These are phyloP conservation scores for Drosophila subobscura DNA, from an alignment of 1,140 invertebrate genomes.

Conservation along the genomic window DNA sequence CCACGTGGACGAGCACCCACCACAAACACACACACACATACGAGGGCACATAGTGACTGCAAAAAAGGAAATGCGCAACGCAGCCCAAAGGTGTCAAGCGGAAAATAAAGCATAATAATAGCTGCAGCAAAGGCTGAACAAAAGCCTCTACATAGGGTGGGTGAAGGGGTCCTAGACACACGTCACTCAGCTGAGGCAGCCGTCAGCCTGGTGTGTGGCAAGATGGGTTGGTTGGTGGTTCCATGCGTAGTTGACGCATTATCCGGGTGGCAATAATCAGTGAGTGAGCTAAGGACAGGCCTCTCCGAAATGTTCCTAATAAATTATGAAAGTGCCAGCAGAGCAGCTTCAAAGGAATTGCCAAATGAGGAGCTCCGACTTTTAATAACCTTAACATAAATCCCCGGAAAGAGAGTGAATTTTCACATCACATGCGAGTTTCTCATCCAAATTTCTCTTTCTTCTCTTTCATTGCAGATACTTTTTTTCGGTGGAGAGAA, in stretches of 20 bases:
- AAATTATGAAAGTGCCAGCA: constrained; percentile 54
- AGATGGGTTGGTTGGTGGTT: too few species aligned
- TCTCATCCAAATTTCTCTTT: neutral
- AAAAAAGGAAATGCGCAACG: constrained; percentile 77
- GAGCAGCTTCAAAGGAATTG: constrained; percentile 55
- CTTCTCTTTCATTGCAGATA: constrained; percentile 46
- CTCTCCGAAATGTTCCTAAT: constrained; percentile 39
- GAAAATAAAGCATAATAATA: constrained; percentile 78
- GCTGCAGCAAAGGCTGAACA: constrained; percentile 41
- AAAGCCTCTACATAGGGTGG: constrained; percentile 15
- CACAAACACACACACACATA: neutral
- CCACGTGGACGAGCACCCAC: constrained; percentile 31
- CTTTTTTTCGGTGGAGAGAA: constrained; percentile 23
- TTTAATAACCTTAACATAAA: constrained; percentile 5
- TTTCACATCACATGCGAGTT: too few species aligned
- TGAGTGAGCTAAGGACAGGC: constrained; percentile 9
- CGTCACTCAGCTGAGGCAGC: constrained; percentile 16
- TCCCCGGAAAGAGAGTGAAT: constrained; percentile 3
- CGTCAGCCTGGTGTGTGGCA: neutral
- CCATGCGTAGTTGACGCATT: constrained; percentile 33
- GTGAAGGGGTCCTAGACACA: constrained; percentile 18
- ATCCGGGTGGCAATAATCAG: constrained; percentile 26
- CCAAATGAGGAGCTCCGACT: constrained; percentile 35
- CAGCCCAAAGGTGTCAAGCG: constrained; percentile 78
- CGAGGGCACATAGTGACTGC: constrained; percentile 35